A percentile compares a stretch with the other conserved stretches of the same genome.
Evolutionary conservation across 2,113 vertebrate genomes (phyloP).

Genomic region (Fulica atra): DNA sequence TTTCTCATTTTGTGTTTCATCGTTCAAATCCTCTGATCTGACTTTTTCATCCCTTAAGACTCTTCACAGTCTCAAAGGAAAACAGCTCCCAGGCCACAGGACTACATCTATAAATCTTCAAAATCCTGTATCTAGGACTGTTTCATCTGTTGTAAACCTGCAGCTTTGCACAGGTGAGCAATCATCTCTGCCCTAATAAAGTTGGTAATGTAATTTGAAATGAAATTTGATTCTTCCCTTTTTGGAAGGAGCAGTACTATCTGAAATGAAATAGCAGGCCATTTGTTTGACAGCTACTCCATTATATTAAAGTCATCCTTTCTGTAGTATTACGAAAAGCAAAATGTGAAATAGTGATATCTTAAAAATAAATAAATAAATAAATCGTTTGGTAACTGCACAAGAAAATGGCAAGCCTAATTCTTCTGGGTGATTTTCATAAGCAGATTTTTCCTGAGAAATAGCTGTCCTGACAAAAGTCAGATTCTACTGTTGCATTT

Average conservation of each 20-base stretch:
- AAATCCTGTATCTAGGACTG: conserved; percentile 24
- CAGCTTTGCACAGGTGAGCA: conserved; percentile 50
- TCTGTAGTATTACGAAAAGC: not conserved
- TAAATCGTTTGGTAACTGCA: not conserved
- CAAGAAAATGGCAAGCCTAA: conserved; percentile 26
- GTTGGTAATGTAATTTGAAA: conserved; percentile 56
- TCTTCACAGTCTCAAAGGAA: conserved; percentile 57
- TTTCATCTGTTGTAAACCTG: conserved; percentile 57
- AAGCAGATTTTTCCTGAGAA: conserved; percentile 27
- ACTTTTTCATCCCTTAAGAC: conserved; percentile 54
- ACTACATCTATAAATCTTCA: conserved; percentile 55
- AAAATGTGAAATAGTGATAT: not conserved
- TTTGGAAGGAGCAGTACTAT: conserved; percentile 37
- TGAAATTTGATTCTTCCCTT: conserved; percentile 55
- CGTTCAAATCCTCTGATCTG: conserved; percentile 41
- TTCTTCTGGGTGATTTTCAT: conserved; percentile 18
- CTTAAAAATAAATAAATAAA: not conserved
- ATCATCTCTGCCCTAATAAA: conserved; percentile 57
- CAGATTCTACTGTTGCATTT: conserved; percentile 18
- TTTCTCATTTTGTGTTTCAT: conserved; percentile 55
- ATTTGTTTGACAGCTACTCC: conserved; percentile 37
- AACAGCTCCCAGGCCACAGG: conserved; percentile 20
- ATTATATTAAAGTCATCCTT: conserved; percentile 4
- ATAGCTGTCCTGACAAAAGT: conserved; percentile 42
- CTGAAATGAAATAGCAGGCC: conserved; percentile 54